Percentiles rank a stretch among this genome's conserved stretches.
Evolutionary conservation across 2,113 vertebrate genomes (phyloP).

Genomic region (Mola mola): DNA sequence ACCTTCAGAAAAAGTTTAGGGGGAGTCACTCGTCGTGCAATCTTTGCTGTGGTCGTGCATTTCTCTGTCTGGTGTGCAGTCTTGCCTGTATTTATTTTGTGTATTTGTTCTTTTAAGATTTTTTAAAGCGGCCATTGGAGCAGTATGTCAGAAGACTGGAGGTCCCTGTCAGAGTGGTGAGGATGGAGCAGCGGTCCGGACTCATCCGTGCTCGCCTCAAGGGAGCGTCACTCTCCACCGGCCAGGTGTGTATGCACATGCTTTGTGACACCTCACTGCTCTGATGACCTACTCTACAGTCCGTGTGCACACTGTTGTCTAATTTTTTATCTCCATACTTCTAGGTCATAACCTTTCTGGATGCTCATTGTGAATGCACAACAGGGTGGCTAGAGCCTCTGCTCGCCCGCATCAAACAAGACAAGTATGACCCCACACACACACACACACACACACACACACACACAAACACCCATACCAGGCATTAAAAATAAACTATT

Average conservation of each 20-base stretch:
- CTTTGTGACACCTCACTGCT: background rate
- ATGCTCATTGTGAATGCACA: constrained; percentile 98
- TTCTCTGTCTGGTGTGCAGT: background rate
- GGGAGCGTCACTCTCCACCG: constrained; percentile 94
- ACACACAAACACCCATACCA: constrained; percentile 19
- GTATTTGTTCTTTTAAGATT: constrained; percentile 80
- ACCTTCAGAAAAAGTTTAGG: constrained; percentile 4
- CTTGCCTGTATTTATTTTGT: constrained; percentile 3
- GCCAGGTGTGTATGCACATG: constrained; percentile 82
- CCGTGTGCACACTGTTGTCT: constrained; percentile 25
- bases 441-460: constrained; percentile 15
- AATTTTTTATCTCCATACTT: constrained; percentile 21
- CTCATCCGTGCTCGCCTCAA: constrained; percentile 95
- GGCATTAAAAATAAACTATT: constrained; percentile 65
- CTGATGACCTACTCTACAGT: constrained; percentile 11
- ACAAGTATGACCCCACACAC: constrained; percentile 84
- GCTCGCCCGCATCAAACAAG: constrained; percentile 92
- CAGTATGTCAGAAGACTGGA: constrained; percentile 92
- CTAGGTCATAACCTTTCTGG: constrained; percentile 94
- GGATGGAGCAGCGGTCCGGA: constrained; percentile 98
- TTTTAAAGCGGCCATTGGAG: constrained; percentile 94
- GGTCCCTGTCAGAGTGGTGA: constrained; percentile 92
- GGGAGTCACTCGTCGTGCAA: constrained; percentile 18
- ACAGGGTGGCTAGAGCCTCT: constrained; percentile 97
- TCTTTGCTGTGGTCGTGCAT: constrained; percentile 7